Evolutionary conservation across 1,140 invertebrate species (phyloP), one percentile per base, ranked within the genome.

Genomic region (Platyscapa corneri): DNA sequence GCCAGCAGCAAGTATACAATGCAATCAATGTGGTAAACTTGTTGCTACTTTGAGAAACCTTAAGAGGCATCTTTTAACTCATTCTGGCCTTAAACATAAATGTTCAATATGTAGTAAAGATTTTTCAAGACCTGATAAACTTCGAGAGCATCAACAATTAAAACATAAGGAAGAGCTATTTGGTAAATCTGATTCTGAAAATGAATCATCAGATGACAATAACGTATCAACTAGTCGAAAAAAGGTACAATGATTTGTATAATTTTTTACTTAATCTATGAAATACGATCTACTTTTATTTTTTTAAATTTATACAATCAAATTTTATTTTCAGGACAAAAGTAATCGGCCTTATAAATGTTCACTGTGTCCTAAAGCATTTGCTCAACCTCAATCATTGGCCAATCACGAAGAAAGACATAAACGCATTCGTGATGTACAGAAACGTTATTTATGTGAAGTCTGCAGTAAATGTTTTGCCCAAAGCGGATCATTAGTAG

Each of bases 391-490:
- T 37, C 91, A 91, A 75, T 92, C 91, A 3, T 30, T 93, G 37
- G 87, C 88, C 0, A 93, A 93, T 83, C 92, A 93, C 53, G 87
- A 91, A 82, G 91, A 93, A 67, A 88, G 91, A 30, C 92, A 93
- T 34, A 92, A 90, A 34, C 89, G 91, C 0, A 89, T 89, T 0
- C 91, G 91, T 64, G 91, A 93, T 34, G 90, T 91, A 1, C 91
- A 91, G n/a, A 92, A 92, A 42, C 88, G 92, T 14, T 93, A 91
- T 74, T 84, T 93, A 0, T 93, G 92, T 32, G 92, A 93, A 75
- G 90, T 92, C 16, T 93, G 92, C 78, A 93, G 92, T 78, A 92
- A 92, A 72, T 91, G 91, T 79, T 92, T 92, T 46, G 92, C 91
- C 12, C 92, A 93, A 60, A 92, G 91, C 85, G 91, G 91, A 12